Percentiles rank a stretch among this genome's conserved stretches.
These are phyloP conservation scores for Mesocricetus auratus DNA, from an alignment of 2,113 vertebrate species.

Conservation along the genomic window DNA sequence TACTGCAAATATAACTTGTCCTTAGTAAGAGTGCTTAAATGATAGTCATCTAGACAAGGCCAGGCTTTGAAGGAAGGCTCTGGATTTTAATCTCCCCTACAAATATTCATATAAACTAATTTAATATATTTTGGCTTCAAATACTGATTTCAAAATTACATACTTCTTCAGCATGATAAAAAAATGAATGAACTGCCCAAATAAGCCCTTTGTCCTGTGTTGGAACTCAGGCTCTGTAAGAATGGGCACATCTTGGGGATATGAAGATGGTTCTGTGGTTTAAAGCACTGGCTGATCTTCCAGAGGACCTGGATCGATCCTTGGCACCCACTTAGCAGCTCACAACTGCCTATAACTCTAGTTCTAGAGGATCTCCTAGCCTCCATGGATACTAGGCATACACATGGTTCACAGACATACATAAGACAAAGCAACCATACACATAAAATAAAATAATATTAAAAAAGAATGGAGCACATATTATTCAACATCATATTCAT, in stretches of 20 bases:
- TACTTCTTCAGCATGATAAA: not conserved
- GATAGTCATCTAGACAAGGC: conserved; percentile 26
- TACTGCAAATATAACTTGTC: not conserved
- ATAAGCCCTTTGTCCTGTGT: not conserved
- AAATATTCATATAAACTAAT: conserved; percentile 20
- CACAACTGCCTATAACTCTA: not conserved
- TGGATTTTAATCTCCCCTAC: conserved; percentile 23
- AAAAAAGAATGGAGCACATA: not conserved
- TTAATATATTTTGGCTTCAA: conserved; percentile 34
- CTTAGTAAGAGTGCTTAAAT: not conserved
- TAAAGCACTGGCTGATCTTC: not conserved
- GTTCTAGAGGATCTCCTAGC: not conserved
- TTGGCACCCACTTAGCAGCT: not conserved
- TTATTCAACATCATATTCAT: not conserved
- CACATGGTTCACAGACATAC: not conserved
- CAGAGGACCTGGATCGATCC: not conserved
- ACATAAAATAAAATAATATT: not conserved
- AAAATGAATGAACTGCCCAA: not conserved
- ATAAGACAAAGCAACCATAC: not conserved
- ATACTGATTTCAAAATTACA: not conserved
- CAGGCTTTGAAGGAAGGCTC: not conserved
- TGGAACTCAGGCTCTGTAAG: not conserved
- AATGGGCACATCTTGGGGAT: not conserved
- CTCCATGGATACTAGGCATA: not conserved
- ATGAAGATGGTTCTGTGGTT: not conserved